These are phyloP conservation scores for Lepeophtheirus salmonis DNA, from an alignment of 1,140 invertebrate species.

Conservation along the genomic window DNA sequence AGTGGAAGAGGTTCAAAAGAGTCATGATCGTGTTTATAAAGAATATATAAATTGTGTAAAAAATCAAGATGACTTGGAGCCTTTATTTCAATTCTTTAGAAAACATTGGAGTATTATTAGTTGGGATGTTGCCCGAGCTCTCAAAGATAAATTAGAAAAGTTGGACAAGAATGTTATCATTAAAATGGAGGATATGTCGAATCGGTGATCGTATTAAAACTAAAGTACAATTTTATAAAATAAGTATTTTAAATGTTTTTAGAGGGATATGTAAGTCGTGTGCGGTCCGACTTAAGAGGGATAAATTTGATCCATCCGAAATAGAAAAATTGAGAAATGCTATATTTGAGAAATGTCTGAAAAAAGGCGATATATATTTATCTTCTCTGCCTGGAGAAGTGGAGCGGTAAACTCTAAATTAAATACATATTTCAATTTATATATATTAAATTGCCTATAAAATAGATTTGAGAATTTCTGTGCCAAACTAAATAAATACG, in stretches of 20 bases:
- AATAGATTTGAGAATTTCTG: neutral
- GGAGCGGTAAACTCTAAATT: neutral
- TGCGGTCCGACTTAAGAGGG: neutral
- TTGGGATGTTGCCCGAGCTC: neutral
- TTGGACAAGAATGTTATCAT: neutral
- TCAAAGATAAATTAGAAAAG: neutral
- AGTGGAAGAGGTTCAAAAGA: neutral
- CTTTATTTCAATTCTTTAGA: neutral
- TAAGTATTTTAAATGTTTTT: constrained; percentile 1
- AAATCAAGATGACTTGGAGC: neutral
- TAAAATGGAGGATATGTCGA: neutral
- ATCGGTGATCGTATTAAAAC: neutral
- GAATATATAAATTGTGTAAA: neutral
- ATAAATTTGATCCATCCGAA: neutral
- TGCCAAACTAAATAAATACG: neutral
- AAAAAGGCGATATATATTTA: neutral
- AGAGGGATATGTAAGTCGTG: neutral
- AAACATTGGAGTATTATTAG: neutral
- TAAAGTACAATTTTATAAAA: neutral
- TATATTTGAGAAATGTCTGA: neutral
- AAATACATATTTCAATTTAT: neutral
- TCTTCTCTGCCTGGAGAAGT: neutral
- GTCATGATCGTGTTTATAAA: neutral
- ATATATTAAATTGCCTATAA: neutral
- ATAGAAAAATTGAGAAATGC: neutral